Percentiles rank a stretch among this genome's conserved stretches.
Conservation (phyloP, 2,113 vertebrate genomes). For the Chaetorhynchus papuensis region DNA sequence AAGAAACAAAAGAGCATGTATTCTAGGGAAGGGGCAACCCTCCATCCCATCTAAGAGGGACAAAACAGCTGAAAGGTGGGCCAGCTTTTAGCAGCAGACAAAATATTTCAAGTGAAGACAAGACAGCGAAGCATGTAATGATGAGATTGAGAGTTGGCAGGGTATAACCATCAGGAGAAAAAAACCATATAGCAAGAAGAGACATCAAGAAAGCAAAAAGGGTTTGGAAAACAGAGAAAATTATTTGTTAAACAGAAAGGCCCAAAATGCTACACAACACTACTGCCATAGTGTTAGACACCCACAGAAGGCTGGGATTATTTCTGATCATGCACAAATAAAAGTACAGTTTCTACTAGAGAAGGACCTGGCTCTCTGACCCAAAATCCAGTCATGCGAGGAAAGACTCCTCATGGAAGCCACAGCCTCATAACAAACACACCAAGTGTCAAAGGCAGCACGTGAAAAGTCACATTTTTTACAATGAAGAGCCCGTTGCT, state of each 20-base stretch:
- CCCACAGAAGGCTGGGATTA: background rate
- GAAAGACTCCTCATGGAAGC: background rate
- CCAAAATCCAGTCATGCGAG: background rate
- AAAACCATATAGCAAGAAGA: background rate
- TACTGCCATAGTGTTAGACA: background rate
- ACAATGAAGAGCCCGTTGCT: background rate
- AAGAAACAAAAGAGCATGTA: background rate
- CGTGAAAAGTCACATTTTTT: background rate
- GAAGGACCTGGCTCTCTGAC: background rate
- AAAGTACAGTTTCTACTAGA: background rate
- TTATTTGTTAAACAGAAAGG: background rate
- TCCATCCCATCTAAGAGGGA: background rate
- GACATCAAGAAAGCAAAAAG: background rate
- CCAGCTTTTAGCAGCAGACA: background rate
- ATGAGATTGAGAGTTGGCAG: background rate
- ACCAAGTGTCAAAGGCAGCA: background rate
- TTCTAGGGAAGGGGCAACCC: background rate
- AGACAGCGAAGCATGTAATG: background rate
- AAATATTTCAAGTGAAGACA: constrained; percentile 6
- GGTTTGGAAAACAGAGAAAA: background rate
- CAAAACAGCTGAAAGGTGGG: background rate
- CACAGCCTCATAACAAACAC: background rate
- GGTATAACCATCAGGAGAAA: background rate
- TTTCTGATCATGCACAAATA: background rate
- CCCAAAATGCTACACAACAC: background rate